These are phyloP conservation scores for Liodrosophila aerea DNA, from an alignment of 2,888 invertebrate species.

Conservation along the genomic window DNA sequence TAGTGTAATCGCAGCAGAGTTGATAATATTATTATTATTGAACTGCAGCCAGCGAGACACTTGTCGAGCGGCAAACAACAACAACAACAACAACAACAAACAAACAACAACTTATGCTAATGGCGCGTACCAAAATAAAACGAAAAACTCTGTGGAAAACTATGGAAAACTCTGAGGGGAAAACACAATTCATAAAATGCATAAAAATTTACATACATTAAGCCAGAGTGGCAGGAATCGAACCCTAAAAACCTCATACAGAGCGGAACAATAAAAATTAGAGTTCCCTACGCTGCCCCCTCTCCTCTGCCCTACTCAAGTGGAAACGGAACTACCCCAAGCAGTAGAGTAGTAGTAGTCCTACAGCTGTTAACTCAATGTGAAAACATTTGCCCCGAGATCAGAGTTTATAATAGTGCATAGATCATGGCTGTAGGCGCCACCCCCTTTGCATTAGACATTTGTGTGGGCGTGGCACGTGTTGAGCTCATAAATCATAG, in stretches of 20 bases:
- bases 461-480: conserved; percentile 30
- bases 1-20: conserved; percentile 49
- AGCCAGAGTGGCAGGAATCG: conserved; percentile 17
- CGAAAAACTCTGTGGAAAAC: conserved; percentile 1
- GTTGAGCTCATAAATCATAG: conserved; percentile 67
- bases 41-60: conserved; percentile 45
- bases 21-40: conserved; percentile 30
- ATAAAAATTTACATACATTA: conserved; percentile 69
- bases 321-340: conserved; percentile 57
- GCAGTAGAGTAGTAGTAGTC: conserved; percentile 17
- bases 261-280: conserved; percentile 64
- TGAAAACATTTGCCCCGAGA: conserved; percentile 24
- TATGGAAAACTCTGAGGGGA: conserved; percentile 11
- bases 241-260: not conserved
- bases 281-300: conserved; percentile 61
- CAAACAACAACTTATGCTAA: conserved; percentile 63
- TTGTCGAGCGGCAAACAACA: conserved; percentile 51
- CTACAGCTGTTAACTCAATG: conserved; percentile 11
- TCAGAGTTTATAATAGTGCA: conserved; percentile 13
- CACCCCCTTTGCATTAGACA: conserved; percentile 9
- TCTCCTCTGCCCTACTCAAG: conserved; percentile 2
- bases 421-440: conserved; percentile 50
- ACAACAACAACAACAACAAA: conserved; percentile 29
- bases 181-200: conserved; percentile 59
- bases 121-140: conserved; percentile 73